Evolutionary conservation across 2,888 invertebrate genomes (phyloP), one percentile per base, ranked within the genome.

Genomic region (Monoplex corrugatus): DNA sequence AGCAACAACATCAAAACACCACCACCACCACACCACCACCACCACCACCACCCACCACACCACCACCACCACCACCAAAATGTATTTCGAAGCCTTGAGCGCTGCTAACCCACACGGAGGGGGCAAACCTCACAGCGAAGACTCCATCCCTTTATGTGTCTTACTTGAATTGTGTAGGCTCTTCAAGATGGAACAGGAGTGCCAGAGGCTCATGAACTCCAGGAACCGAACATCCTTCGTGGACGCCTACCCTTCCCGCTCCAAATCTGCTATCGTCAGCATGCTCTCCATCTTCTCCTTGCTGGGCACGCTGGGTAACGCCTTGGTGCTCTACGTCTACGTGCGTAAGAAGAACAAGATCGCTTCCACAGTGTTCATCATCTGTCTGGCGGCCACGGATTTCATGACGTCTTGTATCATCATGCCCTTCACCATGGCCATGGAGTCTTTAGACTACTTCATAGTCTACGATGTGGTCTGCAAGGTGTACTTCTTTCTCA

Each of bases 261-360:
- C 91, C 32, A 87, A 89, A 32, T 78, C 82, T 35, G 90, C 91
- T 23, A 83, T 92, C 89, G 89, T 92, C 78, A 89, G 85, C 63
- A 91, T 92, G 84, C 88, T 92, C 23, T 88, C 91, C 19, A 87
- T 90, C 35, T 90, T 91, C 72, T 87, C 91, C 44, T 87, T 92
- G 5, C 90, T 92, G 32, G 91, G 92, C 16, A 94, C 94, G 2
- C 91, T 94, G 28, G 95, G 95, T 0, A 95, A 95, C 90, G 93
- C 94, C 1, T 91, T 95, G 8, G 95, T 95, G 2, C 91, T 95
- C 19, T 95, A 95, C 92, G 95, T 95, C 23, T 95, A 95, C 91
- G 91, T 93, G 16, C 91, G 93, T 89, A 94, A 94, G 78, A 92
- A 93, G 50, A 95, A 94, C 87, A 94, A 94, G 75, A 91, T 93